Conservation (phyloP, 2,797 vertebrate genomes). For the Cygnus olor region DNA sequence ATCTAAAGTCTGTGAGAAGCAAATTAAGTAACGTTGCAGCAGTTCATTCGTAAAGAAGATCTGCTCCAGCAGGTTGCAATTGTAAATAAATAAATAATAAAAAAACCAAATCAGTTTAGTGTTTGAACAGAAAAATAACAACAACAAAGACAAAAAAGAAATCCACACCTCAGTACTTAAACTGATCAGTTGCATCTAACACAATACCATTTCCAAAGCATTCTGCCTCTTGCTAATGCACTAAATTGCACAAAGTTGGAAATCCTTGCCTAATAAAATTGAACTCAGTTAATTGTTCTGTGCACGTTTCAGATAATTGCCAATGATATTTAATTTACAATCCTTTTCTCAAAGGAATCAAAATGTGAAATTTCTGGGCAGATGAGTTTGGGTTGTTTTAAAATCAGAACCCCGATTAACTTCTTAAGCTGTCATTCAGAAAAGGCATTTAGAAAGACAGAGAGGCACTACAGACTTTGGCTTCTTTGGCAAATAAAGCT, state of each 20-base stretch:
- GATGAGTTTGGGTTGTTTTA: not conserved
- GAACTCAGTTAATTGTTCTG: not conserved
- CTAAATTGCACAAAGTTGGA: not conserved
- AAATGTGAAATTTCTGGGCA: not conserved
- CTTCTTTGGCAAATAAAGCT: not conserved
- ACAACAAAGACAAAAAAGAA: not conserved
- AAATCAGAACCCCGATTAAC: not conserved
- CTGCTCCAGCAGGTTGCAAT: not conserved
- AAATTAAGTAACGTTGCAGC: not conserved
- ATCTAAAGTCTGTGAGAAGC: not conserved
- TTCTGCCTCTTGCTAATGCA: not conserved
- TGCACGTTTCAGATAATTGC: not conserved
- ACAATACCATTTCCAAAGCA: not conserved
- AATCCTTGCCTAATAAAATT: not conserved
- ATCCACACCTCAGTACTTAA: not conserved
- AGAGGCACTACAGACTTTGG: not conserved
- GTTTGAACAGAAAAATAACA: not conserved
- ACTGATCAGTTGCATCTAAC: not conserved
- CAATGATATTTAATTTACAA: not conserved
- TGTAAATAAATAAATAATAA: not conserved
- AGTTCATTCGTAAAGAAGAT: not conserved
- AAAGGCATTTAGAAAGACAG: not conserved
- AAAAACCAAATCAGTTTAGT: not conserved
- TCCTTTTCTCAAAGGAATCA: not conserved
- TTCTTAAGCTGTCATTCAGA: not conserved